Evolutionary conservation across 2,113 vertebrate species (phyloP).

Genomic region (Urocolius indicus): DNA sequence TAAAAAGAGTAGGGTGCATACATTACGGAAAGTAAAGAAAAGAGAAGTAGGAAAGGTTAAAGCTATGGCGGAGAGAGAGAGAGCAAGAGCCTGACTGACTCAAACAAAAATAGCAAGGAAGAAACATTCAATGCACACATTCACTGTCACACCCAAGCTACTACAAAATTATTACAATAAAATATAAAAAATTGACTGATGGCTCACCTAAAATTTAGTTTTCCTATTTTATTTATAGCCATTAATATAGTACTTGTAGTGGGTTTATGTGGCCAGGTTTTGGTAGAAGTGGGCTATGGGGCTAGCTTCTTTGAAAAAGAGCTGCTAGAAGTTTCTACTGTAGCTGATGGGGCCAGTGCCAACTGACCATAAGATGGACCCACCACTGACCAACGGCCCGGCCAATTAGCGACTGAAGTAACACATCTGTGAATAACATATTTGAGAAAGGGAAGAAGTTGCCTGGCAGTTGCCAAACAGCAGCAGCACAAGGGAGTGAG

Average conservation of each 20-base stretch:
- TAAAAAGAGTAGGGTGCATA: background rate
- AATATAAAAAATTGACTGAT: conserved; percentile 10
- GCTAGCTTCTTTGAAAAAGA: too few species aligned
- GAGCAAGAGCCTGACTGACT: background rate
- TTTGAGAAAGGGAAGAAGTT: too few species aligned
- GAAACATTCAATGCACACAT: background rate
- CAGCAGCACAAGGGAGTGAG: too few species aligned
- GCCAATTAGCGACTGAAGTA: too few species aligned
- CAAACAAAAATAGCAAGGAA: background rate
- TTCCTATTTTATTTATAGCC: conserved; percentile 10
- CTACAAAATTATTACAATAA: conserved; percentile 32
- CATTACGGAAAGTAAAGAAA: background rate
- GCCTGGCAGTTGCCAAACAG: too few species aligned
- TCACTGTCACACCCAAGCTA: conserved; percentile 9
- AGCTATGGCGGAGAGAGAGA: background rate
- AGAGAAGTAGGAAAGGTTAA: conserved; percentile 4
- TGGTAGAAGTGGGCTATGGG: too few species aligned
- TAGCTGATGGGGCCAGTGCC: too few species aligned
- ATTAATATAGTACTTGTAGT: background rate
- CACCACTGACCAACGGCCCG: too few species aligned
- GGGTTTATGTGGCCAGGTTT: too few species aligned
- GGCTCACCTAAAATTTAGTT: conserved; percentile 46
- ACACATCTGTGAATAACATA: too few species aligned
- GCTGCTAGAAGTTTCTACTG: too few species aligned
- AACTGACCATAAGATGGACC: too few species aligned